Conservation (phyloP, 2,888 invertebrate genomes). For the Stramonita haemastoma region DNA sequence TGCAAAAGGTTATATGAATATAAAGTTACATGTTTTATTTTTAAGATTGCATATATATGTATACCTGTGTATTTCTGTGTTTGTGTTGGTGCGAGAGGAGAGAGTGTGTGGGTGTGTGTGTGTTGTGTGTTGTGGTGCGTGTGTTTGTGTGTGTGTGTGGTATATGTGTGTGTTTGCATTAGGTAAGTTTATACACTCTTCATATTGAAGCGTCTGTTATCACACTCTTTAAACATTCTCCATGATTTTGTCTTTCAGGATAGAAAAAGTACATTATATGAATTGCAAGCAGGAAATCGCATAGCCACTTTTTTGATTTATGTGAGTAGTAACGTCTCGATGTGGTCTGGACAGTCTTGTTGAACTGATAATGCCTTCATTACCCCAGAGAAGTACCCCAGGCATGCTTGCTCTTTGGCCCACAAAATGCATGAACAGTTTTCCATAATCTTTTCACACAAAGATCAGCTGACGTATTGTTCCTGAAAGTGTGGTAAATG, state of each 20-base stretch:
- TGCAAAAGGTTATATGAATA: too few species aligned
- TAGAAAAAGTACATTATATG: conserved; percentile 51
- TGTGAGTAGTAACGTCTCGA: conserved; percentile 40
- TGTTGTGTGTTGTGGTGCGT: background rate
- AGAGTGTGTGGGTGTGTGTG: background rate
- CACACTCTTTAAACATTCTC: background rate
- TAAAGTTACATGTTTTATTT: too few species aligned
- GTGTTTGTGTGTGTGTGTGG: background rate
- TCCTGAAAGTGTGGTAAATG: too few species aligned
- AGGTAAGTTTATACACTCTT: too few species aligned
- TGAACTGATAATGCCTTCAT: background rate
- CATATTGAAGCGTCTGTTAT: too few species aligned
- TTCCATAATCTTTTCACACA: too few species aligned
- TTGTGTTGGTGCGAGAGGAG: background rate
- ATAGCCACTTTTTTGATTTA: conserved; percentile 49
- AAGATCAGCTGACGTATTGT: too few species aligned
- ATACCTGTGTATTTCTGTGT: too few species aligned
- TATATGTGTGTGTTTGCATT: background rate
- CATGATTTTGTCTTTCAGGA: conserved; percentile 51
- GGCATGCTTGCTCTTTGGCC: conserved; percentile 12
- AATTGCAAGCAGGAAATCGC: conserved; percentile 46
- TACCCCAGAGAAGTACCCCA: background rate
- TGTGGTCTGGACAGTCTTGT: background rate
- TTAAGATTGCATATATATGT: too few species aligned
- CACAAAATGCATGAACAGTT: background rate